Conservation (phyloP, 2,113 vertebrate species). For the Lamprologus speciosus region DNA sequence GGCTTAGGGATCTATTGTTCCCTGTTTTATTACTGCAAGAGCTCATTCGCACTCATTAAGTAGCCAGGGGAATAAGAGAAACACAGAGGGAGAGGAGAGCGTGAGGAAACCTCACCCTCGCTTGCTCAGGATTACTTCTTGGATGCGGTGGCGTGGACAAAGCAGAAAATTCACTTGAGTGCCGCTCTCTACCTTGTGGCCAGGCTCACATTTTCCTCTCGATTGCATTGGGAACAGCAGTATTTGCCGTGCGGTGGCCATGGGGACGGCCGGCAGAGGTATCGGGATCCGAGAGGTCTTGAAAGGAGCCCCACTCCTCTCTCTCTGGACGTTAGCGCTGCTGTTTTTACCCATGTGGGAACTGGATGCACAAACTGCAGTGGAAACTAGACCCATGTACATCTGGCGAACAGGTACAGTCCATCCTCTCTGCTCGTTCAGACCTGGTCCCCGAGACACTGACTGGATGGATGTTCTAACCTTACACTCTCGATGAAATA, state of each 20-base stretch:
- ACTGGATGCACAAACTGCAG: constrained; percentile 53
- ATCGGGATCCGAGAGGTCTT: constrained; percentile 9
- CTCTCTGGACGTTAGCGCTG: constrained; percentile 51
- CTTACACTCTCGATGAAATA: background rate
- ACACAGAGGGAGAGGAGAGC: background rate
- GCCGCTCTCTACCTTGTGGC: constrained; percentile 8
- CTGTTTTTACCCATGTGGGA: constrained; percentile 41
- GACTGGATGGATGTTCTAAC: background rate
- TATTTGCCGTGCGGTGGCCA: constrained; percentile 40
- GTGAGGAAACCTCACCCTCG: background rate
- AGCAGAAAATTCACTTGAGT: constrained; percentile 6
- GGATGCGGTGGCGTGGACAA: constrained; percentile 30
- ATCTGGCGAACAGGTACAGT: constrained; percentile 74
- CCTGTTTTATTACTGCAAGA: constrained; percentile 42
- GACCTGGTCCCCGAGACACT: background rate
- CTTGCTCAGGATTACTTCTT: constrained; percentile 38
- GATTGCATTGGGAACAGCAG: constrained; percentile 42
- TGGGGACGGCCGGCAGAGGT: constrained; percentile 53
- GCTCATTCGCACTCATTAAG: constrained; percentile 27
- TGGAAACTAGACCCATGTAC: constrained; percentile 63
- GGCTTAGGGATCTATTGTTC: constrained; percentile 70
- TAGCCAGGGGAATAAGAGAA: background rate
- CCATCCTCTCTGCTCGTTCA: background rate
- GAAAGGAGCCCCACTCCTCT: constrained; percentile 7
- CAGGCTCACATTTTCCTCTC: constrained; percentile 11